Conservation (phyloP, 1,140 invertebrate species). For the Apis florea region DNA sequence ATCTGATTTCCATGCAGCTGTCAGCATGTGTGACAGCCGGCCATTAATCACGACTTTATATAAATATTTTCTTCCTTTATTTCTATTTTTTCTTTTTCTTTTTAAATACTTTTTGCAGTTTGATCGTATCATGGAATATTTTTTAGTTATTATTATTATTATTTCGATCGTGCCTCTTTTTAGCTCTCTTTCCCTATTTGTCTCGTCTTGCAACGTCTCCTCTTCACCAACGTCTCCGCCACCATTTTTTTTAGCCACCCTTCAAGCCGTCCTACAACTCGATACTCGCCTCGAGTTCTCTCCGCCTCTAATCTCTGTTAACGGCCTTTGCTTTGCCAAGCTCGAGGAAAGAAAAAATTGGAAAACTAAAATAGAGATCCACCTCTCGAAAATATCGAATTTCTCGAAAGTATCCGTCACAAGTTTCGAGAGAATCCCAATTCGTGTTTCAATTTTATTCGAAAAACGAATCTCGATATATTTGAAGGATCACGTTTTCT, state of each 20-base stretch:
- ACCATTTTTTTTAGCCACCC: not conserved
- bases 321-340: conserved; percentile 44
- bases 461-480: too few species aligned
- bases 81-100: not conserved
- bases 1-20: conserved; percentile 75
- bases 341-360: conserved; percentile 21
- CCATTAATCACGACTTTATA: conserved; percentile 11
- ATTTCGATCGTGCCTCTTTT: conserved; percentile 21
- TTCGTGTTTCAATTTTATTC: too few species aligned
- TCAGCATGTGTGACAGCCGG: conserved; percentile 72
- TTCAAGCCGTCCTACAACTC: too few species aligned
- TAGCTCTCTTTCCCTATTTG: conserved; percentile 29
- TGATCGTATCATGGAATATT: not conserved
- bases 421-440: too few species aligned
- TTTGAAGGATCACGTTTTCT: too few species aligned
- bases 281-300: not conserved
- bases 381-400: too few species aligned
- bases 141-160: not conserved
- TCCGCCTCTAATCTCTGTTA: not conserved
- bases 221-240: not conserved
- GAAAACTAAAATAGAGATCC: not conserved
- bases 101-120: conserved; percentile 1
- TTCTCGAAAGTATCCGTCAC: too few species aligned
- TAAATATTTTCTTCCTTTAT: not conserved
- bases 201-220: conserved; percentile 17